phyloP scores from a whole-genome alignment of 2,113 vertebrate species.

The Channa maculata region DNA sequence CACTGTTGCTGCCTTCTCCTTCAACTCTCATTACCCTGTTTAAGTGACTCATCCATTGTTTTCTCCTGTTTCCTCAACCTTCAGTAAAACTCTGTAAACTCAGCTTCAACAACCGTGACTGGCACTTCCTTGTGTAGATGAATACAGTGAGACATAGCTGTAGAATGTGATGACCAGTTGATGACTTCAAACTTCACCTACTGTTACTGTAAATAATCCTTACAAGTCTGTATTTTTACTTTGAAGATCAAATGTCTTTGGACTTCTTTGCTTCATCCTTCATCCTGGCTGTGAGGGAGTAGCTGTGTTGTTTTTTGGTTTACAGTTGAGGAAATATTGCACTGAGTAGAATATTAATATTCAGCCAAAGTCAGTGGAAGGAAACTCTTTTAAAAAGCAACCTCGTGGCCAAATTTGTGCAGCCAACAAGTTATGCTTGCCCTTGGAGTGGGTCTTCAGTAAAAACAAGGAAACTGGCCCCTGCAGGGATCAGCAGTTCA shows the following conservation, averaged over 20 bases:
- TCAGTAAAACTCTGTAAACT: constrained; percentile 28
- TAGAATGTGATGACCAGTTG: constrained; percentile 36
- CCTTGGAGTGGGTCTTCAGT: constrained; percentile 29
- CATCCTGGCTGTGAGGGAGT: not conserved
- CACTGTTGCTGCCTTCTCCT: not conserved
- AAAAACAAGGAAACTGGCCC: constrained; percentile 39
- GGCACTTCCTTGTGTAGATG: constrained; percentile 46
- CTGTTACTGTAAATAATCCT: not conserved
- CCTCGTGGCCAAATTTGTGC: constrained; percentile 4
- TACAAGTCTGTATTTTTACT: constrained; percentile 1
- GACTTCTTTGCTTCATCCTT: not conserved
- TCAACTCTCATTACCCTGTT: constrained; percentile 12
- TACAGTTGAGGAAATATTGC: not conserved
- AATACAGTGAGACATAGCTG: constrained; percentile 43
- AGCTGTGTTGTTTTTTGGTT: not conserved
- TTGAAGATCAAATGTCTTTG: constrained; percentile 12
- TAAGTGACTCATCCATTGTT: constrained; percentile 58
- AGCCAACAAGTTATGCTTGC: constrained; percentile 15
- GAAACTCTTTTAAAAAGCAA: constrained; percentile 29
- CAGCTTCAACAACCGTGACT: constrained; percentile 58
- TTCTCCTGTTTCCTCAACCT: constrained; percentile 21
- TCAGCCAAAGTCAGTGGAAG: constrained; percentile 17
- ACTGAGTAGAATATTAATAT: constrained; percentile 19
- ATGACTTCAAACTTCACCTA: constrained; percentile 10
- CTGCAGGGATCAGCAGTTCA: constrained; percentile 25